Evolutionary conservation across 2,113 vertebrate genomes (phyloP).

Genomic region (Hystrix brachyura): DNA sequence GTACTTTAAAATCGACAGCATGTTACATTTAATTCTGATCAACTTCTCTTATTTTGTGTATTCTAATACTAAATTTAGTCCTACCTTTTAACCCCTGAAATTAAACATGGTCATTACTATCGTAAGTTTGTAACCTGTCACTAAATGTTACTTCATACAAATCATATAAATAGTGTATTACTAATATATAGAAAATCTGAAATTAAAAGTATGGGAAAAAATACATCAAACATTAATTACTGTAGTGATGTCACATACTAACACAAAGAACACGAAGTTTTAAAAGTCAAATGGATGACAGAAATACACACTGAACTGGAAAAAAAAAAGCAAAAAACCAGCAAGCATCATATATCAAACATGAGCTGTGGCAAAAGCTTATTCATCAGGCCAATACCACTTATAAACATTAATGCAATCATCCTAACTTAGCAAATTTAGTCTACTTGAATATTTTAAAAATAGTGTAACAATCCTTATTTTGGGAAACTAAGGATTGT

Average conservation of each 20-base stretch:
- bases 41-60: background rate
- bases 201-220: background rate
- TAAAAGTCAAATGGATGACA: background rate
- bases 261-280: background rate
- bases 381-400: background rate
- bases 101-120: background rate
- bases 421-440: conserved; percentile 40
- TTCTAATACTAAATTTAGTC: background rate
- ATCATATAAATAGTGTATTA: background rate
- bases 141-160: background rate
- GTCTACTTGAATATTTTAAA: background rate
- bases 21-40: background rate
- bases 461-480: background rate
- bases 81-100: background rate
- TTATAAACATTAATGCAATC: background rate
- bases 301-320: background rate
- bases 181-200: background rate
- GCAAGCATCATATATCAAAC: background rate
- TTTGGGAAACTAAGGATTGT: background rate
- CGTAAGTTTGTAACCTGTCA: background rate
- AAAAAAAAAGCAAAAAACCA: background rate
- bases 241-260: background rate
- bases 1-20: background rate
- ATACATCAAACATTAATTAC: background rate
- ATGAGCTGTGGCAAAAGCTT: background rate